phyloP scores from a whole-genome alignment of 2,888 invertebrate genomes.

The Aethes cnicana region DNA sequence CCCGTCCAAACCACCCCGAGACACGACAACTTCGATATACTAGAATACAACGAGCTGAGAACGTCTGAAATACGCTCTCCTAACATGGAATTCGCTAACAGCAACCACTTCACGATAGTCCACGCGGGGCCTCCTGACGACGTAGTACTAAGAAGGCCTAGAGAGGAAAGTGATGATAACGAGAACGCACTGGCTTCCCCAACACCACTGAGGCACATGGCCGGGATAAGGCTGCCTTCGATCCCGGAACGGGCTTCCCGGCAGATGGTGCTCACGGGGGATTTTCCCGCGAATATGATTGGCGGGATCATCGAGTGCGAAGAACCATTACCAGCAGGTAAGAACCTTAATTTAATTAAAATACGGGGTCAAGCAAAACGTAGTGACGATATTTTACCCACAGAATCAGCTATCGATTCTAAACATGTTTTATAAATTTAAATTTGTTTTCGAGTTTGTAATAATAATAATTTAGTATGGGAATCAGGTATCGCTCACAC shows the following conservation, averaged over 20 bases:
- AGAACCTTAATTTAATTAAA: background rate
- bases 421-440: no score
- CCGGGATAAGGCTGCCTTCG: conserved; percentile 89
- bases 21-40: conserved; percentile 72
- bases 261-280: conserved; percentile 80
- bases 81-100: conserved; percentile 80
- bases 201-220: conserved; percentile 85
- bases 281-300: conserved; percentile 80
- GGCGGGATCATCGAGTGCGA: conserved; percentile 85
- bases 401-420: no score
- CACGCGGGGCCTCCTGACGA: conserved; percentile 77
- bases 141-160: conserved; percentile 73
- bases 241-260: conserved; percentile 88
- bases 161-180: conserved; percentile 71
- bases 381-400: no score
- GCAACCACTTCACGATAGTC: conserved; percentile 81
- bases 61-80: conserved; percentile 80
- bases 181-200: conserved; percentile 80
- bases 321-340: conserved; percentile 93
- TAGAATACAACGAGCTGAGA: conserved; percentile 73
- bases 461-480: no score
- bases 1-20: conserved; percentile 66
- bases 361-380: no score
- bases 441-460: no score
- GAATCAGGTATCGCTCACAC: no score